Percentiles rank a stretch among this genome's conserved stretches.
Conservation (phyloP, 2,888 invertebrate genomes). For the Eudasyphora cyanicolor region DNA sequence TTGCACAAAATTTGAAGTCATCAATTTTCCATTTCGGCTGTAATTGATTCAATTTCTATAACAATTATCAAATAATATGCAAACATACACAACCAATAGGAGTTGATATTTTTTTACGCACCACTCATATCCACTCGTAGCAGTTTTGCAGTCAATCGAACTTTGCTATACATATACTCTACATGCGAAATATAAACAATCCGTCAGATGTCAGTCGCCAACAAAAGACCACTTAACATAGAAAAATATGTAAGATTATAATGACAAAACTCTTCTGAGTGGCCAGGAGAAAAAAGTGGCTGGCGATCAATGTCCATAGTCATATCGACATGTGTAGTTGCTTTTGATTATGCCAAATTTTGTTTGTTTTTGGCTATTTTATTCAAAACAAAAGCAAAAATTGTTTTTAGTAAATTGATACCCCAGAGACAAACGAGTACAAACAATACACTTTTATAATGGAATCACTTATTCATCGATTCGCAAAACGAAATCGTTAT, state of each 20-base stretch:
- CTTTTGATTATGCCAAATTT: slow-evolving; percentile 38
- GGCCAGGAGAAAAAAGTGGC: slow-evolving; percentile 16
- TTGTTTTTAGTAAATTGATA: slow-evolving; percentile 76
- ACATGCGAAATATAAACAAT: slow-evolving; percentile 30
- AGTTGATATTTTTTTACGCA: too few relatives aligned
- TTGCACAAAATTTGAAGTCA: background rate
- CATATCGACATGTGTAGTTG: background rate
- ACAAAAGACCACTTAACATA: slow-evolving; percentile 58
- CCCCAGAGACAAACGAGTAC: slow-evolving; percentile 73
- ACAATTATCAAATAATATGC: slow-evolving; percentile 6
- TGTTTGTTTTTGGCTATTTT: background rate
- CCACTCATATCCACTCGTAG: background rate
- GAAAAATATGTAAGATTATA: slow-evolving; percentile 1
- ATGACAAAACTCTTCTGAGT: slow-evolving; percentile 11
- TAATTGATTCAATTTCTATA: slow-evolving; percentile 42
- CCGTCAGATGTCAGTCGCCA: slow-evolving; percentile 34
- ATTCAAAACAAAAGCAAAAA: slow-evolving; percentile 41
- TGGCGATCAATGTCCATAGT: background rate
- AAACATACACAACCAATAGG: background rate
- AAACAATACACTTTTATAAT: slow-evolving; percentile 41
- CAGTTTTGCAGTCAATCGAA: too few relatives aligned
- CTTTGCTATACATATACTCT: background rate
- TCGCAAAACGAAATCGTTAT: slow-evolving; percentile 42
- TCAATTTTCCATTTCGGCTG: slow-evolving; percentile 12
- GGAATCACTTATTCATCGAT: slow-evolving; percentile 57